These are phyloP conservation scores for Lycia hirtaria DNA, from an alignment of 2,888 invertebrate genomes.

Conservation along the genomic window DNA sequence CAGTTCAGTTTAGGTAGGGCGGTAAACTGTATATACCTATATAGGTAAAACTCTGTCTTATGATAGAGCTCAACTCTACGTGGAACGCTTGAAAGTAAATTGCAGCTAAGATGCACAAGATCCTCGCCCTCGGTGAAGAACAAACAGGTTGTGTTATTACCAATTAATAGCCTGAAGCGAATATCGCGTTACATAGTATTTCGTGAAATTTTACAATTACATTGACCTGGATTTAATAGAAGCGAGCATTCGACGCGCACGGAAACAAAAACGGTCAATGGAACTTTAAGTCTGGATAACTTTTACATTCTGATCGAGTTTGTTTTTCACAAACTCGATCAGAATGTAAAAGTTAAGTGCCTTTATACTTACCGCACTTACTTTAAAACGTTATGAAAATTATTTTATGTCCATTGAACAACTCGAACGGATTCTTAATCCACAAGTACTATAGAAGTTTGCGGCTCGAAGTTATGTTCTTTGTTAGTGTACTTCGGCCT, in stretches of 20 bases:
- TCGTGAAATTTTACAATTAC: constrained; percentile 36
- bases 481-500: constrained; percentile 15
- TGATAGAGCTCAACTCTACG: no score
- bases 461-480: neutral
- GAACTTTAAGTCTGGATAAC: constrained; percentile 17
- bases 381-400: neutral
- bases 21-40: no score
- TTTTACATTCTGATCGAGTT: constrained; percentile 4
- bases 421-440: neutral
- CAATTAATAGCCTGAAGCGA: constrained; percentile 1
- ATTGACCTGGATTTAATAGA: constrained; percentile 46
- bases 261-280: constrained; percentile 30
- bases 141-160: neutral
- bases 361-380: no score
- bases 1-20: no score
- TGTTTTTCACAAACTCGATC: neutral
- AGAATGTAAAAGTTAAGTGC: no score
- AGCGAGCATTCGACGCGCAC: constrained; percentile 32
- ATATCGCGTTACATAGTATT: constrained; percentile 18
- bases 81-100: neutral
- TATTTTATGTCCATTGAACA: neutral
- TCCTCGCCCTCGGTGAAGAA: no score
- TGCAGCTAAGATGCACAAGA: neutral
- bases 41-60: no score
- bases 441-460: neutral